These are phyloP conservation scores for Trichonephila inaurata DNA, from an alignment of 1,140 invertebrate species.

Conservation along the genomic window DNA sequence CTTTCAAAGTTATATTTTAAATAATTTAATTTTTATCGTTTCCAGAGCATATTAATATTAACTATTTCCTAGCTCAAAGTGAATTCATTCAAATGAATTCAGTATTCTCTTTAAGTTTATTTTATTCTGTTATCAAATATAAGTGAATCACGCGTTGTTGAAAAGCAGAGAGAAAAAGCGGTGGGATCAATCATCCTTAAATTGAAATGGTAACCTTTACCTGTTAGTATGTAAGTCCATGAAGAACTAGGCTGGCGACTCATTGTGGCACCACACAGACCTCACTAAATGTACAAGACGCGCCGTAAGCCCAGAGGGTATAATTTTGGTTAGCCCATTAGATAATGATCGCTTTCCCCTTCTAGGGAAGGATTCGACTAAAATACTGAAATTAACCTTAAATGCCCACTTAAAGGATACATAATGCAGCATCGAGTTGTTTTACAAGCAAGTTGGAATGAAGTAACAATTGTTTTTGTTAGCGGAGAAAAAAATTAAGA, in stretches of 20 bases:
- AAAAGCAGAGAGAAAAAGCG: neutral
- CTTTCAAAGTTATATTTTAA: too few relatives aligned
- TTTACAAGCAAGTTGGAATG: neutral
- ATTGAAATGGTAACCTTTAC: neutral
- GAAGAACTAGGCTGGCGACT: neutral
- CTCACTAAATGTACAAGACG: slow-evolving; percentile 6
- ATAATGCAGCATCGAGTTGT: neutral
- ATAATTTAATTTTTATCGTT: too few relatives aligned
- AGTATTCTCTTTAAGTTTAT: too few relatives aligned
- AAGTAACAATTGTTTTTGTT: neutral
- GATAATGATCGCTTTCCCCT: slow-evolving; percentile 55
- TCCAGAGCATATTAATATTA: too few relatives aligned
- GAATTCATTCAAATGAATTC: too few relatives aligned
- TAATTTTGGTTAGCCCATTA: slow-evolving; percentile 67
- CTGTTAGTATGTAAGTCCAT: neutral
- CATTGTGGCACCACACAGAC: slow-evolving; percentile 29
- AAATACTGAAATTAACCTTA: slow-evolving; percentile 46
- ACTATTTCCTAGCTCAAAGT: too few relatives aligned
- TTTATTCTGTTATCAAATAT: too few relatives aligned
- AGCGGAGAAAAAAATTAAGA: neutral
- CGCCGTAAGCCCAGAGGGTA: slow-evolving; percentile 30
- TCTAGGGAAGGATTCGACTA: neutral
- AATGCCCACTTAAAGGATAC: slow-evolving; percentile 35
- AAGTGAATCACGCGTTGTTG: neutral
- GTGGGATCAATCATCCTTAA: slow-evolving; percentile 13